These are phyloP conservation scores for Cottus gobio DNA, from an alignment of 2,113 vertebrate genomes.

Conservation along the genomic window DNA sequence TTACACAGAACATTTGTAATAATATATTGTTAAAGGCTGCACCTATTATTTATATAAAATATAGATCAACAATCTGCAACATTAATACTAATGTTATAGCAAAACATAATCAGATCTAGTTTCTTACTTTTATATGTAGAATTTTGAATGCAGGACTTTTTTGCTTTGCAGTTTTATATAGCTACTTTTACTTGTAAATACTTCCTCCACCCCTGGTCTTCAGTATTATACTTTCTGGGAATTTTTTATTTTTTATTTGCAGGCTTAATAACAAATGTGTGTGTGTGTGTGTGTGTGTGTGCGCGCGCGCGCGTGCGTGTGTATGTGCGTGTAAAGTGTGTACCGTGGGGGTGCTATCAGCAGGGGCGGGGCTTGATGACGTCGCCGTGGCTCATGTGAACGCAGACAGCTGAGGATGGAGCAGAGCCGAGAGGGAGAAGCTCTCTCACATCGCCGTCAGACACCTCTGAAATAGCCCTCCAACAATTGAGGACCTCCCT, in stretches of 20 bases:
- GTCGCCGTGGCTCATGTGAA: slow-evolving; percentile 52
- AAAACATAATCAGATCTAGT: background rate
- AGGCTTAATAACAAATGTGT: background rate
- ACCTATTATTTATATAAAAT: too few species aligned
- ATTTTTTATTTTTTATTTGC: background rate
- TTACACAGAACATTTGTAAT: too few species aligned
- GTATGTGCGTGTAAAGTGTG: background rate
- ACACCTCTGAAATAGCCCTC: slow-evolving; percentile 14
- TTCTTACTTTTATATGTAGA: background rate
- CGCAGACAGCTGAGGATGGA: slow-evolving; percentile 70
- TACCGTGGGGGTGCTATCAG: slow-evolving; percentile 7
- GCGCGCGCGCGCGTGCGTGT: background rate
- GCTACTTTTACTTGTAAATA: background rate
- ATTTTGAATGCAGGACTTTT: background rate
- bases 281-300: slow-evolving; percentile 8
- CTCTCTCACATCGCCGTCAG: slow-evolving; percentile 30
- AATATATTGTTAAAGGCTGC: too few species aligned
- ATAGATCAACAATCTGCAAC: background rate
- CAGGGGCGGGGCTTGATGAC: slow-evolving; percentile 76
- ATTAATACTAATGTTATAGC: background rate
- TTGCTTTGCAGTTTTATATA: background rate
- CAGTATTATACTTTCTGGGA: background rate
- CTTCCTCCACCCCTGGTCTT: background rate
- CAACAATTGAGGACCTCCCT: background rate
- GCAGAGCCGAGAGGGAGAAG: slow-evolving; percentile 39